Conservation (phyloP, 2,113 vertebrate genomes). For the Pseudorhombus dupliciocellatus region DNA sequence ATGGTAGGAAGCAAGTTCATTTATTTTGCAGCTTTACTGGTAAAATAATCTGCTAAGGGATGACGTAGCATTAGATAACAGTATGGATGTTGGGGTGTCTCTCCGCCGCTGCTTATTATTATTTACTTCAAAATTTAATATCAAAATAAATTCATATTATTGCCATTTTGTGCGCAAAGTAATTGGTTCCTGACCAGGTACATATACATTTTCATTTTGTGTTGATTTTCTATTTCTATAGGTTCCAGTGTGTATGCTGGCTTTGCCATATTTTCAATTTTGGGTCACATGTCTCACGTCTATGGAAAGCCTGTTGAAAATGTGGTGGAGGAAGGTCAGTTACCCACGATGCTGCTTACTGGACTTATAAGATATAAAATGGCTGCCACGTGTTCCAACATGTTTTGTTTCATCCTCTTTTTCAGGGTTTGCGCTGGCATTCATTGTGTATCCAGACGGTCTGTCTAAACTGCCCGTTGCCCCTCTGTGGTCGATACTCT, state of each 20-base stretch:
- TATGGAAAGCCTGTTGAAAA: constrained; percentile 85
- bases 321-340: constrained; percentile 90
- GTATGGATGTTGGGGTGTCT: neutral
- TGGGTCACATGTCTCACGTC: constrained; percentile 93
- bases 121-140: neutral
- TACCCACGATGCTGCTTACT: neutral
- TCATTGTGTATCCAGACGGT: constrained; percentile 94
- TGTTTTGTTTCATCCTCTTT: constrained; percentile 15
- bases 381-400: constrained; percentile 1
- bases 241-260: constrained; percentile 92
- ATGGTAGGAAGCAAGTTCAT: constrained; percentile 20
- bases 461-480: constrained; percentile 89
- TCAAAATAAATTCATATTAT: too few relatives aligned
- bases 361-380: neutral
- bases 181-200: neutral
- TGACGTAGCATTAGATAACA: too few relatives aligned
- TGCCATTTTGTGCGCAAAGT: neutral
- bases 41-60: too few relatives aligned
- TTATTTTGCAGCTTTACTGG: too few relatives aligned
- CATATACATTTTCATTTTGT: neutral
- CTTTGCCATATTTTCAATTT: constrained; percentile 95
- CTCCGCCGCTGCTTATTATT: neutral
- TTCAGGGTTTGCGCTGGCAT: constrained; percentile 92
- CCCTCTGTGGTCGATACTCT: constrained; percentile 92
- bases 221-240: constrained; percentile 4